Conservation (phyloP, 2,113 vertebrate genomes). For the Platichthys flesus region DNA sequence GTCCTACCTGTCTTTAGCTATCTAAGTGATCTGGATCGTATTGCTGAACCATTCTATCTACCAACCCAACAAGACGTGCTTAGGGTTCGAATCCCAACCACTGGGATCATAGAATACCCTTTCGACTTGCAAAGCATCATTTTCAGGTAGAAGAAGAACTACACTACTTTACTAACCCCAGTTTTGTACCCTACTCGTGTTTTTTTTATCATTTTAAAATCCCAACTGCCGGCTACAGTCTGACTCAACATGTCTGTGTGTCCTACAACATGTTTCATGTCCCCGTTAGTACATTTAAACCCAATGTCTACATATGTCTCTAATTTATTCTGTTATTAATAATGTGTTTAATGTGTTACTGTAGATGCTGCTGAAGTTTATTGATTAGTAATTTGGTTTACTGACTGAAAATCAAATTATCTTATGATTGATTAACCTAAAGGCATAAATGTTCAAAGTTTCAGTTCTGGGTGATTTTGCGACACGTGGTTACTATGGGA, state of each 20-base stretch:
- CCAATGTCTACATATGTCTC: conserved; percentile 2
- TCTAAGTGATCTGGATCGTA: conserved; percentile 96
- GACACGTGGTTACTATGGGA: neutral
- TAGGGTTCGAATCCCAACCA: conserved; percentile 96
- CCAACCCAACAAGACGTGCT: conserved; percentile 98
- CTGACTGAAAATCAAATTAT: too few species aligned
- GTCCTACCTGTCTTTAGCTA: conserved; percentile 86
- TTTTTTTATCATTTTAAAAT: conserved; percentile 9
- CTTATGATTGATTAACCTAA: too few species aligned
- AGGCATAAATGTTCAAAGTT: neutral
- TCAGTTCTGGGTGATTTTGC: too few species aligned
- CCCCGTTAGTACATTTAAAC: neutral
- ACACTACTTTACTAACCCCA: conserved; percentile 42
- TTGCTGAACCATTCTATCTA: conserved; percentile 92
- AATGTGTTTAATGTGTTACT: neutral
- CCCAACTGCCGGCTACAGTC: neutral
- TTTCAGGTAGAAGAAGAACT: conserved; percentile 89
- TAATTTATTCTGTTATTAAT: neutral
- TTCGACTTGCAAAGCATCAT: conserved; percentile 99
- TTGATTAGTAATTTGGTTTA: neutral
- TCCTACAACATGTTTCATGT: conserved; percentile 29
- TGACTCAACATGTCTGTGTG: conserved; percentile 11
- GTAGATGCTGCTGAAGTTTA: neutral
- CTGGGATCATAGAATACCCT: conserved; percentile 98
- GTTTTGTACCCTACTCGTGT: conserved; percentile 9